phyloP scores from a whole-genome alignment of 2,797 vertebrate genomes.

The Ispidina picta region DNA sequence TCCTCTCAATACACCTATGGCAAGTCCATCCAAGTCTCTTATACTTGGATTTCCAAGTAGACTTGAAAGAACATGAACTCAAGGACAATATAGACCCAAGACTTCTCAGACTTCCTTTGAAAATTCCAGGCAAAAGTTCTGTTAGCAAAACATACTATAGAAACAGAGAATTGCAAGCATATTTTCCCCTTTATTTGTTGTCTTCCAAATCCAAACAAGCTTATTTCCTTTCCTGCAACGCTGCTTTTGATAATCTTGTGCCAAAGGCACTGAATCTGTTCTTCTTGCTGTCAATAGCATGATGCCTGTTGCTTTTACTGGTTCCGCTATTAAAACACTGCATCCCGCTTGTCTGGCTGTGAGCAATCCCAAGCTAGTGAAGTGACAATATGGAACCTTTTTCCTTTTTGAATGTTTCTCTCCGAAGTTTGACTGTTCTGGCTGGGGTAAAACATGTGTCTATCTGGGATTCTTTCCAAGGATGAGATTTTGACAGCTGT shows the following conservation, averaged over 20 bases:
- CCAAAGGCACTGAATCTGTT: slow-evolving; percentile 46
- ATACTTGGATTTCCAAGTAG: not conserved
- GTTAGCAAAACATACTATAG: not conserved
- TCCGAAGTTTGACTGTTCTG: slow-evolving; percentile 65
- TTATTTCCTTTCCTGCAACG: slow-evolving; percentile 37
- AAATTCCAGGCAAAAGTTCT: not conserved
- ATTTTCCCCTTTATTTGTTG: slow-evolving; percentile 49
- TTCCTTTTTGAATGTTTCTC: slow-evolving; percentile 54
- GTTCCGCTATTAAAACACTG: slow-evolving; percentile 44
- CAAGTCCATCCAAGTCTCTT: not conserved
- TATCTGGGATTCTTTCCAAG: slow-evolving; percentile 68
- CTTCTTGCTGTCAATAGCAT: slow-evolving; percentile 44
- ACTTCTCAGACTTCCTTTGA: not conserved
- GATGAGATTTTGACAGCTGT: slow-evolving; percentile 74
- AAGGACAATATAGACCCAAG: not conserved
- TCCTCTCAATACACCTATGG: fast-evolving
- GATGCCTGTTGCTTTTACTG: slow-evolving; percentile 62
- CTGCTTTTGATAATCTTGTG: slow-evolving; percentile 44
- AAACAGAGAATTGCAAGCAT: slow-evolving; percentile 16
- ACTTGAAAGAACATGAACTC: not conserved
- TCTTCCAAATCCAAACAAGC: slow-evolving; percentile 60
- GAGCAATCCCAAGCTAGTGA: slow-evolving; percentile 25
- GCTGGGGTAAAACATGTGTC: slow-evolving; percentile 67
- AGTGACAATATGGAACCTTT: slow-evolving; percentile 64
- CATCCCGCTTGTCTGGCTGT: slow-evolving; percentile 51